Evolutionary conservation across 2,113 vertebrate species (phyloP), one percentile per base, ranked within the genome.

Genomic region (Micronycteris hirsuta): DNA sequence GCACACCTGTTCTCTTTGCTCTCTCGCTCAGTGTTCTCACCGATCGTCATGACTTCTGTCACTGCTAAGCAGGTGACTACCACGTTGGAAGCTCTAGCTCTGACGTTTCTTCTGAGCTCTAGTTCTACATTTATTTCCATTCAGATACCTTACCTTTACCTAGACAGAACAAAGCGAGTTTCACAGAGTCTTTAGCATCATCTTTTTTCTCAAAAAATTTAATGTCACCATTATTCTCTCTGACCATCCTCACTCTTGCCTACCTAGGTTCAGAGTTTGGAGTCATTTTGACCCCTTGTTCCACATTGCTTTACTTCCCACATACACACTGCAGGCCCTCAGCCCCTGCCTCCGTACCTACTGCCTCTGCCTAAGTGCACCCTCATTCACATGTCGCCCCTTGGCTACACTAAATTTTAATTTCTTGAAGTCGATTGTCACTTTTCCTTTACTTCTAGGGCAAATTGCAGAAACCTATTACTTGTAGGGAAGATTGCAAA

Each of bases 401-500:
- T 83, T 43, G 73, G 17, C n/a, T 43, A 16, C 17, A 61, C 43
- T 74, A 63, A 58, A 71, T 84, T 84, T 85, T 65, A 61, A 63
- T 73, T 88, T 95, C 26, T 24, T 85, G 45, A 70, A 89, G 28
- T 38, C 88, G 38, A 6, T 76, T 11, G 0, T 94, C 33, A 9
- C 65, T 96, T 61, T 86, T 31, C 33, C 33, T 90, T 94, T 90
- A 83, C 5, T 89, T 93, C 80, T 86, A 68, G 68, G 47, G 41
- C 36, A 93, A 49, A 78, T 68, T 89, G 14, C 8, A 87, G 86
- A 89, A 94, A 94, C 28, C 10, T 31, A 1, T 85, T 71, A 68
- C 7, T 86, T 68, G 36, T n/a, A 92, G 58, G 52, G 77, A 38
- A 91, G 45, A 73, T 81, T 91, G 12, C 22, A 86, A 9, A 80